These are phyloP conservation scores for Laothoe populi DNA, from an alignment of 2,888 invertebrate genomes.

Conservation along the genomic window DNA sequence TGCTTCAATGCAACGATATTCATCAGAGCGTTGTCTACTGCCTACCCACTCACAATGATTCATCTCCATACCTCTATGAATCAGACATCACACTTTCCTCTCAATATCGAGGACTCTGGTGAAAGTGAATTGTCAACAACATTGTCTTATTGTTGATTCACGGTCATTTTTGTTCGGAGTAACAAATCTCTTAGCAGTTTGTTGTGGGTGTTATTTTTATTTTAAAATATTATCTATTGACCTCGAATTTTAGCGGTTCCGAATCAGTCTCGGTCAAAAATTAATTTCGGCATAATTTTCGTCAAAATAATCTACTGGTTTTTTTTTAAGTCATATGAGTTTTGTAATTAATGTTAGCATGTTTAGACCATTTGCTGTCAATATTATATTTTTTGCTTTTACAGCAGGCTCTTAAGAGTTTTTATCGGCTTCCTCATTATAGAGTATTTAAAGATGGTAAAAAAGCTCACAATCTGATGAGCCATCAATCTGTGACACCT, in stretches of 20 bases:
- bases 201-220: not conserved
- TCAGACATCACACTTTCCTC: not conserved
- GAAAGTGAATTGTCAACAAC: constrained; percentile 15
- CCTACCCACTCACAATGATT: not conserved
- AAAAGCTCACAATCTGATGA: no score
- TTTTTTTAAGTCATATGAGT: not conserved
- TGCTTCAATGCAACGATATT: not conserved
- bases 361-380: no score
- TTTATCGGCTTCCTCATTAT: no score
- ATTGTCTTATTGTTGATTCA: not conserved
- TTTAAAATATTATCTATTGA: not conserved
- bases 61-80: not conserved
- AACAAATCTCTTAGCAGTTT: not conserved
- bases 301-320: no score
- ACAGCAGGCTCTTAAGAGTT: no score
- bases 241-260: not conserved
- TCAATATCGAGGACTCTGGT: constrained; percentile 5
- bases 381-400: no score
- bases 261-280: no score
- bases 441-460: no score
- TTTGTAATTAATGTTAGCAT: no score
- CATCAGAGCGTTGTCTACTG: no score
- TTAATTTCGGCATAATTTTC: no score
- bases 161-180: not conserved
- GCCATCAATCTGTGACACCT: no score